A percentile compares a stretch with the other conserved stretches of the same genome.
Evolutionary conservation across 2,113 vertebrate species (phyloP).

Genomic region (Chelonoidis abingdonii): DNA sequence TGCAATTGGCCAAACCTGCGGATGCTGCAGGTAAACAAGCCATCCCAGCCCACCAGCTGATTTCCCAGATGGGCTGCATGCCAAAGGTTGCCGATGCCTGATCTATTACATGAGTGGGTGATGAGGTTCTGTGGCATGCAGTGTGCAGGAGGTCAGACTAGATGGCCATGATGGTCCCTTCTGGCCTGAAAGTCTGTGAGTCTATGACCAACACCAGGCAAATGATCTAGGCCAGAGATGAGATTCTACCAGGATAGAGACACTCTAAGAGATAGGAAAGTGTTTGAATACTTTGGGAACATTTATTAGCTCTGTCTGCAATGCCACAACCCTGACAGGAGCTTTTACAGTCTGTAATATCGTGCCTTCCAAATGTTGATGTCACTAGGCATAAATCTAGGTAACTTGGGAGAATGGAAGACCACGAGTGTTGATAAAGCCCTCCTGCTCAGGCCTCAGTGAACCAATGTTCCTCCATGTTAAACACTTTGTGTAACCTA

Average conservation of each 20-base stretch:
- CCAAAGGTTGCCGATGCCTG: no score
- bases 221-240: background rate
- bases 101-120: background rate
- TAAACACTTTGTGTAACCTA: no score
- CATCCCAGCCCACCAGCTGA: no score
- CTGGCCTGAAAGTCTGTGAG: background rate
- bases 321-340: background rate
- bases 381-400: no score
- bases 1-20: no score
- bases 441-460: no score
- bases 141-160: background rate
- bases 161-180: background rate
- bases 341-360: background rate
- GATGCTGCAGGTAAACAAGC: no score
- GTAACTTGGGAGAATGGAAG: no score
- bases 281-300: background rate
- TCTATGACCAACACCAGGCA: background rate
- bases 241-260: background rate
- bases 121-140: background rate
- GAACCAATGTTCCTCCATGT: no score
- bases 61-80: no score
- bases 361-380: background rate
- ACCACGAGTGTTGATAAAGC: no score
- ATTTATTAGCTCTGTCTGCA: background rate
- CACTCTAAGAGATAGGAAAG: background rate